Percentiles rank a stretch among this genome's conserved stretches.
phyloP scores from a whole-genome alignment of 2,797 vertebrate species.

The Enteromius mattozi region DNA sequence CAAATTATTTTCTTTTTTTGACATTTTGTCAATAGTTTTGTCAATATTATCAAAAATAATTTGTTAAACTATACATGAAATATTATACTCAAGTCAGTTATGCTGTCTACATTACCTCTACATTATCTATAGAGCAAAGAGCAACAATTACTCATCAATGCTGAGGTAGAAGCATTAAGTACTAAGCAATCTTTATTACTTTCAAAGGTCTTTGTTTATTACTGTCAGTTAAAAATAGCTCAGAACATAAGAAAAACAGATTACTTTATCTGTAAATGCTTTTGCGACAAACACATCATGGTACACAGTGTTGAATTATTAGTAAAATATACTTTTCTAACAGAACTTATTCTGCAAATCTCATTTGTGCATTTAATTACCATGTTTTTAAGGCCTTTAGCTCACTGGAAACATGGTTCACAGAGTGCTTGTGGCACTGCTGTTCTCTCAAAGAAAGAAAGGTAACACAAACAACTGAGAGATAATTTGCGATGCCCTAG shows the following conservation, averaged over 20 bases:
- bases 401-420: not conserved
- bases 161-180: conserved; percentile 2
- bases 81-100: conserved; percentile 31
- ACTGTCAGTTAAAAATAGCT: conserved; percentile 68
- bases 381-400: conserved; percentile 42
- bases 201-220: conserved; percentile 64
- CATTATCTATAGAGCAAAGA: conserved; percentile 15
- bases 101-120: not conserved
- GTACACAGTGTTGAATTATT: conserved; percentile 60
- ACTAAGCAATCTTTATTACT: not conserved
- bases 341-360: conserved; percentile 52
- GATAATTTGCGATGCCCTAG: conserved; percentile 21
- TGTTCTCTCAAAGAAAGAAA: not conserved
- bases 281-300: conserved; percentile 58
- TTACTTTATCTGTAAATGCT: not conserved
- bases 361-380: not conserved
- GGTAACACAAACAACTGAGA: conserved; percentile 33
- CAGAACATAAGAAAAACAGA: conserved; percentile 51
- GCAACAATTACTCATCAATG: not conserved
- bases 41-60: not conserved
- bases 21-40: too few species aligned
- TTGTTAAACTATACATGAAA: not conserved
- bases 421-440: not conserved
- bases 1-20: too few species aligned
- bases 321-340: conserved; percentile 40